Evolutionary conservation across 2,113 vertebrate genomes (phyloP).

Genomic region (Upupa epops): DNA sequence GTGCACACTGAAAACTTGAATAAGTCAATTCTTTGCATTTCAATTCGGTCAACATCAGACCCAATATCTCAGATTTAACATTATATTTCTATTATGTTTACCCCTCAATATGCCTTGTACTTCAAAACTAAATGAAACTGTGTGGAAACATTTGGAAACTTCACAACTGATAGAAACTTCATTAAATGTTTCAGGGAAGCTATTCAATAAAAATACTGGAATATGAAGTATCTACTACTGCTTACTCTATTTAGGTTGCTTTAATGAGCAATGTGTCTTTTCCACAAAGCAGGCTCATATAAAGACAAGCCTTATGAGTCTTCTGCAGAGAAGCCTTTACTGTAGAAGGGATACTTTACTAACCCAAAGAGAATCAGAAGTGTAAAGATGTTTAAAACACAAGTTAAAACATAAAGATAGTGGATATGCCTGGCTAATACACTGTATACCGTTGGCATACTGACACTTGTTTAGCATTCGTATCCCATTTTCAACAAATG

Average conservation of each 20-base stretch:
- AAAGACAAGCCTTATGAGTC: background rate
- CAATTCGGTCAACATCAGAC: background rate
- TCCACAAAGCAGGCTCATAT: background rate
- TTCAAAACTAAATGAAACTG: slow-evolving; percentile 19
- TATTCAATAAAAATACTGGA: background rate
- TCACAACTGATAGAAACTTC: slow-evolving; percentile 16
- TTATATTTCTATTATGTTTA: slow-evolving; percentile 9
- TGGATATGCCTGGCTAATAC: background rate
- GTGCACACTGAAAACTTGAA: background rate
- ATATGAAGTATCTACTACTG: background rate
- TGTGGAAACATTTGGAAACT: no score
- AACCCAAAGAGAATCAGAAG: background rate
- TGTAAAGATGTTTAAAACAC: fast-evolving
- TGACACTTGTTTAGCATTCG: background rate
- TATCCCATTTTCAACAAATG: background rate
- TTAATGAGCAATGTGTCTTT: background rate
- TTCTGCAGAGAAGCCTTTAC: background rate
- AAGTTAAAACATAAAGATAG: background rate
- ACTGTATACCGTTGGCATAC: background rate
- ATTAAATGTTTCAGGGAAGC: background rate
- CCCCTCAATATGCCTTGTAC: background rate
- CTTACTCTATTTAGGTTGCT: background rate
- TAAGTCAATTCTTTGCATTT: background rate
- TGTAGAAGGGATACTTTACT: background rate
- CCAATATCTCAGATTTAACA: slow-evolving; percentile 19